Evolutionary conservation across 2,888 invertebrate genomes (phyloP), one percentile per base, ranked within the genome.

Genomic region (Andrena bicolor): DNA sequence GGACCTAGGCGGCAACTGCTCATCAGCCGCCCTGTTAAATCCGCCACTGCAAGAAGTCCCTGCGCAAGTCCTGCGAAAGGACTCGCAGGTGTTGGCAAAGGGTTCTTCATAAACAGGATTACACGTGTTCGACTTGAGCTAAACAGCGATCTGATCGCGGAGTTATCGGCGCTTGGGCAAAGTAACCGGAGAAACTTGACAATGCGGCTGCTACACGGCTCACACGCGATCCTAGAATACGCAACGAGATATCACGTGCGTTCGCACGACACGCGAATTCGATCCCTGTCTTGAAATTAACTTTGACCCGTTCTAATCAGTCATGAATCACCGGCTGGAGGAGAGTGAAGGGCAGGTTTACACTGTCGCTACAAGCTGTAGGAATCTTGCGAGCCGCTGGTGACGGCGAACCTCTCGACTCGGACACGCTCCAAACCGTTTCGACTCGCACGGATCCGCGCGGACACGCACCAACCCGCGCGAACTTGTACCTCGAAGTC

Each of bases 31-130:
- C n/a, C n/a, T n/a, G n/a, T n/a, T n/a, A n/a, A n/a, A 63, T n/a
- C n/a, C n/a, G n/a, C n/a, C n/a, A n/a, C n/a, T n/a, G n/a, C 10
- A 8, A 8, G 49, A 70, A 70, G 23, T 5, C 41, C 41, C 41
- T 16, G 16, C 8, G 49, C 8, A 61, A 51, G 60, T 80, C 77
- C 69, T 70, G 26, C 23, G 53, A 58, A 63, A 74, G 75, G 69
- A 72, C 65, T 75, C 20, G 66, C 53, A 58, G 60, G 28, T 63
- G 68, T 5, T 16, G 8, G 32, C 41, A 56, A 65, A 56, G 32
- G 66, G 26, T 20, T 66, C 70, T 71, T 72, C 78, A 58, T 80
- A 87, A 85, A 87, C 76, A 76, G 86, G 82, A 85, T 88, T 88
- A 88, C 88, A 84, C 80, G 73, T 83, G 88, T 88, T 58, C 65